These are phyloP conservation scores for Dromococcyx pavoninus DNA, from an alignment of 2,797 vertebrate genomes.

Conservation along the genomic window DNA sequence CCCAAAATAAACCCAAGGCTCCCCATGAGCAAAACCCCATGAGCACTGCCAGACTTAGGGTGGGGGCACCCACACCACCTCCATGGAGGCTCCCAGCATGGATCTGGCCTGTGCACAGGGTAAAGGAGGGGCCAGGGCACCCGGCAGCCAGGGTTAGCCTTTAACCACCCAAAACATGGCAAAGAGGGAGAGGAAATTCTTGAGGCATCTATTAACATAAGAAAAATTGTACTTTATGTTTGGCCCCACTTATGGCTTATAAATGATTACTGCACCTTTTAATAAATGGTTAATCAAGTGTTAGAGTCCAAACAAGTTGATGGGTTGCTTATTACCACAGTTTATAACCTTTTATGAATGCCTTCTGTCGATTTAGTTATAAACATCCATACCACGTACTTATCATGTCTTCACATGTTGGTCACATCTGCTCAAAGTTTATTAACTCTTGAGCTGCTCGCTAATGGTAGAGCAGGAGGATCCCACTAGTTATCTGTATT, in stretches of 20 bases:
- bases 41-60: neutral
- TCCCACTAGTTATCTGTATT: neutral
- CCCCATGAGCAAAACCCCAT: neutral
- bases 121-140: neutral
- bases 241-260: constrained; percentile 25
- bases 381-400: constrained; percentile 56
- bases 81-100: fast-evolving
- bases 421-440: constrained; percentile 56
- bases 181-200: constrained; percentile 8
- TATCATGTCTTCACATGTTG: constrained; percentile 62
- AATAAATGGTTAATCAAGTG: constrained; percentile 64
- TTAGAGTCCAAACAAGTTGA: constrained; percentile 63
- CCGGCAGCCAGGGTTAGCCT: neutral
- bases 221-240: neutral
- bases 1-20: neutral
- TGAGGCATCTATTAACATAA: constrained; percentile 40
- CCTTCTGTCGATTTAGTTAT: constrained; percentile 49
- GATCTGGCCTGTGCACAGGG: neutral
- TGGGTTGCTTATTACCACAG: constrained; percentile 61
- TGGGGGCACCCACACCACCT: neutral
- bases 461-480: neutral
- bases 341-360: constrained; percentile 67
- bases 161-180: constrained; percentile 6
- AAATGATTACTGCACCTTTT: constrained; percentile 61
- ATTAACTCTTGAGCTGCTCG: constrained; percentile 22